Percentiles rank a stretch among this genome's conserved stretches.
phyloP scores from a whole-genome alignment of 2,888 invertebrate genomes.

The Leptura quadrifasciata region DNA sequence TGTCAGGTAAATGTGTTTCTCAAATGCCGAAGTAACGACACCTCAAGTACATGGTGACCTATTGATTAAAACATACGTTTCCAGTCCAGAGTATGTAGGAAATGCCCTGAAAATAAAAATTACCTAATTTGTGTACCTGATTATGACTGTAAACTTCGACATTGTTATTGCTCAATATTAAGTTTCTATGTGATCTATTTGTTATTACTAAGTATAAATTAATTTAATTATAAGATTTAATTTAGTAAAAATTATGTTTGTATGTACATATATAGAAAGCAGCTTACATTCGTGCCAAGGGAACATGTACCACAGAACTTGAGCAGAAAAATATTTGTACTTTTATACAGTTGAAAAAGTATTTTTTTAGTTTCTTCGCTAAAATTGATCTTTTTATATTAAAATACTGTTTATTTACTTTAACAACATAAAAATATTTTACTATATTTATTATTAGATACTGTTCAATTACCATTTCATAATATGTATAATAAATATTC shows the following conservation, averaged over 20 bases:
- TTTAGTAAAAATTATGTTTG: conserved; percentile 6
- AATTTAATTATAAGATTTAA: conserved; percentile 6
- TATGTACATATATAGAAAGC: not conserved
- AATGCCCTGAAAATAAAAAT: not conserved
- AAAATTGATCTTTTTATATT: not conserved
- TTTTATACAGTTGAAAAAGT: conserved; percentile 33
- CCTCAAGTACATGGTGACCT: too few species aligned
- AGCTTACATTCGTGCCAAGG: conserved; percentile 24
- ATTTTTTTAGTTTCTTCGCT: not conserved
- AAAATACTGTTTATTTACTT: not conserved
- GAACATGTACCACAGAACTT: conserved; percentile 20
- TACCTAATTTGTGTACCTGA: not conserved
- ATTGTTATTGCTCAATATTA: conserved; percentile 16
- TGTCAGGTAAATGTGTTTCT: too few species aligned
- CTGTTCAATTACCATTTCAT: not conserved
- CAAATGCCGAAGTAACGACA: too few species aligned
- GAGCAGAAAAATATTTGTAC: conserved; percentile 34
- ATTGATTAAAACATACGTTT: not conserved
- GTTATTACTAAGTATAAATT: conserved; percentile 8
- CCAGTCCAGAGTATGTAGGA: not conserved
- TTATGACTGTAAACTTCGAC: conserved; percentile 17
- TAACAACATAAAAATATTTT: not conserved
- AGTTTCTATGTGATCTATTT: conserved; percentile 7
- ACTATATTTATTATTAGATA: not conserved
- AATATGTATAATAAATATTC: not conserved